A percentile compares a stretch with the other conserved stretches of the same genome.
These are phyloP conservation scores for Apantesis nais DNA, from an alignment of 2,888 invertebrate species.

Conservation along the genomic window DNA sequence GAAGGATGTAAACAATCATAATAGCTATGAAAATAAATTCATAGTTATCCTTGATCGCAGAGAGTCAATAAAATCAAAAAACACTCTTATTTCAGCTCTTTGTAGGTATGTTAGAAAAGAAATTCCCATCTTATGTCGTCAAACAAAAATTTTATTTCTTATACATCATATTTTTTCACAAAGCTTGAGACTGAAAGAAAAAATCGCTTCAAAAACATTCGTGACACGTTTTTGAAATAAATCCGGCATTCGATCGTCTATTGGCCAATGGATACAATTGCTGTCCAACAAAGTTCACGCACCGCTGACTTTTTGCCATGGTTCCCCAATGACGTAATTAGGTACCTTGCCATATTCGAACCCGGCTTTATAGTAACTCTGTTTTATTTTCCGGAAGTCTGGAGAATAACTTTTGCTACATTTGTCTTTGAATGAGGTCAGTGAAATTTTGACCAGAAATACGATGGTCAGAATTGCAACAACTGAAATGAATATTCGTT, in stretches of 20 bases:
- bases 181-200: conserved; percentile 39
- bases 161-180: conserved; percentile 48
- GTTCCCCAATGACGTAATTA: conserved; percentile 51
- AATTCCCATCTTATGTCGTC: conserved; percentile 30
- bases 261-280: conserved; percentile 49
- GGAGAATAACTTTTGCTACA: conserved; percentile 32
- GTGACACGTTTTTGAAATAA: conserved; percentile 55
- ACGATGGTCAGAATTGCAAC: not conserved
- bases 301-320: conserved; percentile 48
- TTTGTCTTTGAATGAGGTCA: conserved; percentile 30
- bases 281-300: conserved; percentile 49
- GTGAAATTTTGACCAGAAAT: conserved; percentile 18
- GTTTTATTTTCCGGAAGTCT: conserved; percentile 42
- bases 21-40: not conserved
- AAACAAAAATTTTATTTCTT: conserved; percentile 47
- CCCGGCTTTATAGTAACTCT: conserved; percentile 39
- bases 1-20: not conserved
- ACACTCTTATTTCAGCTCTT: conserved; percentile 3
- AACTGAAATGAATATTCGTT: not conserved
- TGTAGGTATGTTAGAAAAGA: conserved; percentile 36
- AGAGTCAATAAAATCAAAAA: too few species aligned
- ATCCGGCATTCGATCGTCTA: conserved; percentile 47
- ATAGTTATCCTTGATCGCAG: not conserved
- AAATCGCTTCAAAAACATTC: conserved; percentile 47
- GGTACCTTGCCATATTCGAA: conserved; percentile 46